Base-by-base conservation (phyloP, 2,888 invertebrate species). In the Metallyticus violacea region DNA sequence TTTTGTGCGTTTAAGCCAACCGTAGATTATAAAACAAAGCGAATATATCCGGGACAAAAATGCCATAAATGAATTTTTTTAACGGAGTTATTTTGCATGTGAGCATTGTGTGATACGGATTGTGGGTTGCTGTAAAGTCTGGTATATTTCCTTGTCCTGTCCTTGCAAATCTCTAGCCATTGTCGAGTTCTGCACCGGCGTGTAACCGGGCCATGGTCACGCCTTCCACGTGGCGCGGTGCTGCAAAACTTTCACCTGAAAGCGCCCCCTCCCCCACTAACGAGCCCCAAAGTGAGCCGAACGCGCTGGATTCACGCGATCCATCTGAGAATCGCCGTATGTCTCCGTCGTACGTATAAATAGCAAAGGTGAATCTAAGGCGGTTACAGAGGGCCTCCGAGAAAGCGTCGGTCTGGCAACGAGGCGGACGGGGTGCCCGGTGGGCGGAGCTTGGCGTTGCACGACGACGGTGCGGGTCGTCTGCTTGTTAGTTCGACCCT, bases 161-260 rank as follows among this genome's bases (percentile, higher is more conserved):
- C 40, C 40, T 62, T 62, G 40, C 79, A 79, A 26, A 28, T 79
- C 15, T 22, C 79, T 79, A 15, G 79, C 79, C 79, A 79, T 79
- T 79, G 79, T 79, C n/a, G 79, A 26, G 9, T 27, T 79, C 26
- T 27, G 79, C 79, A 26, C 26, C 26, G 77, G 26, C 26, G 26
- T 79, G 79, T 26, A 79, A 79, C 26, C 79, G 26, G 79, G 79
- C 79, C 79, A 79, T 28, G 79, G 88, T 88, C 90, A 90, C 88
- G 90, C 91, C 91, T 90, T 91, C 91, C 91, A 91, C 92, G 91
- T 91, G 92, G 91, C 92, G 92, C 92, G 15, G 81, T 85, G 86
- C 62, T 62, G 79, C 26, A 79, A 26, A 27, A 79, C 79, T 79
- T 28, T 79, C 79, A 85, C 87, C 82, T 82, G 86, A 82, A 86